Percentiles rank a stretch among this genome's conserved stretches.
These are phyloP conservation scores for Zenarchopterus dispar DNA, from an alignment of 2,797 vertebrate genomes.

Conservation along the genomic window DNA sequence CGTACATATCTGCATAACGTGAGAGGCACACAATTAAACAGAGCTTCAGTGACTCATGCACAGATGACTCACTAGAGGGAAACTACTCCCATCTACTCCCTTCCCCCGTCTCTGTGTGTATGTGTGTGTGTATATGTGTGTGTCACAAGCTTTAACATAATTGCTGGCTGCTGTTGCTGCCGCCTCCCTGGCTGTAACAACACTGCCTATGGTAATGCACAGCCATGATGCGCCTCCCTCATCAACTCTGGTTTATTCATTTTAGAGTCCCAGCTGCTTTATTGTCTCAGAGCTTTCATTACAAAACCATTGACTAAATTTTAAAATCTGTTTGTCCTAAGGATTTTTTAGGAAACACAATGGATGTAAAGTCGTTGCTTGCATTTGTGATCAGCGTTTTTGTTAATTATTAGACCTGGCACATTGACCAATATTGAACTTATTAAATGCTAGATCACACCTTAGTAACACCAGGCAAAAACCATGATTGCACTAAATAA, in stretches of 20 bases:
- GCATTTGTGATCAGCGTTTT: slow-evolving; percentile 32
- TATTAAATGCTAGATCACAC: slow-evolving; percentile 16
- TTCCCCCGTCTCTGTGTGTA: slow-evolving; percentile 23
- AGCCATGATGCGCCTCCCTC: slow-evolving; percentile 40
- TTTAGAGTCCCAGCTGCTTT: slow-evolving; percentile 13
- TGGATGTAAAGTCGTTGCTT: slow-evolving; percentile 9
- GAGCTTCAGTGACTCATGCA: slow-evolving; percentile 80
- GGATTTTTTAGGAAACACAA: slow-evolving; percentile 21
- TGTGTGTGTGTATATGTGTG: slow-evolving; percentile 35
- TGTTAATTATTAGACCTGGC: slow-evolving; percentile 45
- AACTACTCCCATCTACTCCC: slow-evolving; percentile 66
- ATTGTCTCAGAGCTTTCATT: slow-evolving; percentile 13
- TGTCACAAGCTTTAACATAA: slow-evolving; percentile 72
- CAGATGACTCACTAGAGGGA: slow-evolving; percentile 79
- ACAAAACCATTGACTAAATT: slow-evolving; percentile 1
- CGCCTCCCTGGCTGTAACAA: slow-evolving; percentile 66
- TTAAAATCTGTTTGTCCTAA: neutral
- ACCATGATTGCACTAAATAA: slow-evolving; percentile 11
- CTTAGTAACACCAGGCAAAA: slow-evolving; percentile 28
- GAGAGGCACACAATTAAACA: slow-evolving; percentile 82
- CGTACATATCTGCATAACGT: slow-evolving; percentile 78
- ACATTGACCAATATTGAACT: slow-evolving; percentile 22
- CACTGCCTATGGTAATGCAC: slow-evolving; percentile 65
- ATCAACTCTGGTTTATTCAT: slow-evolving; percentile 27
- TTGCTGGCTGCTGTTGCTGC: slow-evolving; percentile 72